phyloP scores from a whole-genome alignment of 2,797 vertebrate genomes.

The Sardinella longiceps region DNA sequence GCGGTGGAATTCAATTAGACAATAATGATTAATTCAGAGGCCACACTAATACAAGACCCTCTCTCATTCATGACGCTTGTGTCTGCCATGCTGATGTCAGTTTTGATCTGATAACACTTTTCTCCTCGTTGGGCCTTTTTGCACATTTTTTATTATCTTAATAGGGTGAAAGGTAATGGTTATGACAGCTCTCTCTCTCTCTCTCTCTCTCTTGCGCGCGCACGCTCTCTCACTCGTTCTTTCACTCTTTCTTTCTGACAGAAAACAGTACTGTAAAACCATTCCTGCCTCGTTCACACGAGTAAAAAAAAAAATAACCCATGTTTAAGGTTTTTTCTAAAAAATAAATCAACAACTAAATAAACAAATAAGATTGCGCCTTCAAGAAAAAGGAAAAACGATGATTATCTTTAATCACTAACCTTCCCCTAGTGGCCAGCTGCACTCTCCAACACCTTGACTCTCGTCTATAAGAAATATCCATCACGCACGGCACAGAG shows the following conservation, averaged over 20 bases:
- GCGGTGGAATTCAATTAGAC: constrained; percentile 69
- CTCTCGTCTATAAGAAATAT: constrained; percentile 91
- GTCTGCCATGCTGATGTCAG: constrained; percentile 58
- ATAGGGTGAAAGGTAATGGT: constrained; percentile 37
- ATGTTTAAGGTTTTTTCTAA: constrained; percentile 70
- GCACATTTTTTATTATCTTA: constrained; percentile 55
- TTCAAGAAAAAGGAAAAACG: constrained; percentile 74
- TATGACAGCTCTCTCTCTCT: constrained; percentile 2
- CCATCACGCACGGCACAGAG: constrained; percentile 89
- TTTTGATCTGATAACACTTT: constrained; percentile 66
- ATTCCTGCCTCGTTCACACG: constrained; percentile 56
- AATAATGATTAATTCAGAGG: constrained; percentile 66
- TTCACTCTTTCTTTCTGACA: not conserved
- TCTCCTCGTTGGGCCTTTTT: constrained; percentile 51
- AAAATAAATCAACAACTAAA: not conserved
- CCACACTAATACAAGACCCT: constrained; percentile 57
- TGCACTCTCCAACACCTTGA: constrained; percentile 92
- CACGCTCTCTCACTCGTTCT: not conserved
- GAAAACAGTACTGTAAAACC: not conserved
- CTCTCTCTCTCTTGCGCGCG: not conserved
- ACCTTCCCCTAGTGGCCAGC: constrained; percentile 85
- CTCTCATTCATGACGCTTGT: constrained; percentile 51
- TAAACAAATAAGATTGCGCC: constrained; percentile 87
- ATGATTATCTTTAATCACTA: constrained; percentile 98
- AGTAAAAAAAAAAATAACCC: constrained; percentile 89